A percentile compares a stretch with the other conserved stretches of the same genome.
Evolutionary conservation across 2,797 vertebrate genomes (phyloP).

Genomic region (Tragopan temminckii): DNA sequence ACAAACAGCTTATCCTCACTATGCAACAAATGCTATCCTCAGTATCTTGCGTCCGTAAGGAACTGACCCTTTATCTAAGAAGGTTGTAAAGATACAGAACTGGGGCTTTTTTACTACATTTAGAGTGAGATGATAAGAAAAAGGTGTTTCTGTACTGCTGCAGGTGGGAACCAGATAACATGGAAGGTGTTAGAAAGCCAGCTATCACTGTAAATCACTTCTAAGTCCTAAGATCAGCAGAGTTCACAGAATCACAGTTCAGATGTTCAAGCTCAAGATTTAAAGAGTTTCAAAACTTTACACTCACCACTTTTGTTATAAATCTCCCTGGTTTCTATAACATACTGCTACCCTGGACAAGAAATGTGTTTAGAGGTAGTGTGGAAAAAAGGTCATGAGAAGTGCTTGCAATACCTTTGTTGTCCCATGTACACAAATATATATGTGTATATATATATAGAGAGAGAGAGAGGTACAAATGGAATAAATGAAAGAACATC

Average conservation of each 20-base stretch:
- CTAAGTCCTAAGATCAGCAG: not conserved
- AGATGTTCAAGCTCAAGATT: not conserved
- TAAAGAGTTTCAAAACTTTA: not conserved
- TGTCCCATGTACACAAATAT: not conserved
- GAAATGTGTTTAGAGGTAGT: not conserved
- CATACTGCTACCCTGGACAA: not conserved
- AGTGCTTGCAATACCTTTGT: not conserved
- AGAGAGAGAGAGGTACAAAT: not conserved
- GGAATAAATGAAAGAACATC: not conserved
- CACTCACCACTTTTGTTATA: not conserved
- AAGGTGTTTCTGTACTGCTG: not conserved
- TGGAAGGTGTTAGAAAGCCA: not conserved
- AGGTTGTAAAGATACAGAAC: not conserved
- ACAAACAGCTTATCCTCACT: not conserved
- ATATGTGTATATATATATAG: not conserved
- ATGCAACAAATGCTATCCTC: not conserved
- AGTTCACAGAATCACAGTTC: not conserved
- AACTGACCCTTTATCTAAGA: not conserved
- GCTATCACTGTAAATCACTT: not conserved
- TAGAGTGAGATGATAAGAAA: not conserved
- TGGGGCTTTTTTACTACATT: not conserved
- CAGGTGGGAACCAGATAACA: not conserved
- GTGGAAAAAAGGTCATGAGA: not conserved
- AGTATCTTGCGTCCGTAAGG: not conserved
- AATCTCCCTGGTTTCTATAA: not conserved